Evolutionary conservation across 1,140 invertebrate species (phyloP), one percentile per base, ranked within the genome.

Genomic region (Drosophila tani): DNA sequence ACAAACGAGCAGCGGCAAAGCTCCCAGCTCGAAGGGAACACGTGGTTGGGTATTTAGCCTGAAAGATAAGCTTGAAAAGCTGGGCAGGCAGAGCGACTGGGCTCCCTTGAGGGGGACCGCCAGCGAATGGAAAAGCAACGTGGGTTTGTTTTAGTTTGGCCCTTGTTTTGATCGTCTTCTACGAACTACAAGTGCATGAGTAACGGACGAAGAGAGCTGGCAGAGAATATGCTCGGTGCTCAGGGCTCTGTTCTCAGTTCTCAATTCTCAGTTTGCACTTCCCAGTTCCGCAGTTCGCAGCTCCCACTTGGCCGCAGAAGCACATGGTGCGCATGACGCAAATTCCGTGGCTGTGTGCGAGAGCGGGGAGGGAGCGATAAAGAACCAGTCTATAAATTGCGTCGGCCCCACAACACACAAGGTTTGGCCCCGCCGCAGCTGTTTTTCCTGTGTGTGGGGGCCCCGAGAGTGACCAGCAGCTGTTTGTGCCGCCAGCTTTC

Each of bases 251-350:
- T 38, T 47, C 43, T 19, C 27, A 32, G 57, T 29, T 46, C 58
- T 9, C 27, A 8, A 3, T n/a, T 21, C 14, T 17, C 27, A 29
- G 17, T 29, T 49, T 4, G 17, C 51, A 35, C 24, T 27, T 41
- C 55, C 21, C 55, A 41, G 5, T 50, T 7, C 59, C n/a, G 9
- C 24, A 35, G 32, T 35, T 35, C 8, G 40, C 40, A 6, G 35
- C 19, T 40, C 35, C 32, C 53, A 55, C 15, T 21, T 9, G 65
- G 55, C 14, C 12, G 11, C 43, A 76, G 60, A 91, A 92, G 91
- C 91, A 92, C 91, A 92, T 92, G 91, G 91, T 92, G 91, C 91
- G 86, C 87, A 92, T 92, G 91, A 86, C 86, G 68, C 64, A 83
- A 69, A 64, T 50, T 63, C 71, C 21, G 27, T 11, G 46, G 29